phyloP scores from a whole-genome alignment of 2,113 vertebrate species.

The Xenopus tropicalis region UCB_Xtro_10.0 CM004445.2:1755001-1755500 shows the following conservation, averaged over 20 bases:
- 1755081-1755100: too few species aligned
- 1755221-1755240: constrained; percentile 74
- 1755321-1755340: constrained; percentile 59
- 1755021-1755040: too few species aligned
- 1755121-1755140: not conserved
- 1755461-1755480: constrained; percentile 62
- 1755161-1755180: constrained; percentile 30
- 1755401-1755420: constrained; percentile 65
- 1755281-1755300: constrained; percentile 73
- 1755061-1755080: too few species aligned
- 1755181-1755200: constrained; percentile 46
- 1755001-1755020: too few species aligned
- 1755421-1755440: constrained; percentile 58
- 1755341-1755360: constrained; percentile 52
- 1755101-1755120: too few species aligned
- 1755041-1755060: too few species aligned
- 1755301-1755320: constrained; percentile 58
- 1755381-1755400: constrained; percentile 61
- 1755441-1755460: constrained; percentile 65
- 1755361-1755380: constrained; percentile 63
- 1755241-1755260: constrained; percentile 72
- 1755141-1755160: constrained; percentile 33
- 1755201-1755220: constrained; percentile 52
- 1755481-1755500: constrained; percentile 63
- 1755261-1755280: constrained; percentile 79